Base-by-base conservation (phyloP, 1,140 invertebrate genomes). In the Callitettix versicolor region DNA sequence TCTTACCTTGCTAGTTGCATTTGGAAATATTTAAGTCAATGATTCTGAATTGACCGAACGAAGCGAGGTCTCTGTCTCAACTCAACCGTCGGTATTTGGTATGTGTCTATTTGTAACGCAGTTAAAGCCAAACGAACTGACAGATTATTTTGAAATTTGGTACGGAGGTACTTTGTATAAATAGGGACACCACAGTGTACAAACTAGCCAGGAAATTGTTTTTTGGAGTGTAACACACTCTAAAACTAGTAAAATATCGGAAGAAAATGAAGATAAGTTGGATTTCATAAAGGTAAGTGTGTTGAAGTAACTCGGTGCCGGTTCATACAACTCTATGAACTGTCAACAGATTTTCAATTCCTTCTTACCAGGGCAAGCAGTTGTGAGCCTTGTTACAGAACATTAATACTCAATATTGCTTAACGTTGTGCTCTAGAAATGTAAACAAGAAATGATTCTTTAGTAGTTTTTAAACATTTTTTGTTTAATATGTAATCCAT, bases 341-440 rank as follows among this genome's bases (percentile, higher is more conserved):
- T n/a, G n/a, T n/a, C n/a, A n/a, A n/a, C 30, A 51, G 21, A 36
- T 38, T 51, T 51, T 26, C 48, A 51, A 34, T 51, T 36, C 48
- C 36, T 38, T 44, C 2, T 3, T 36, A 30, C 9, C 2, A 38
- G 15, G 30, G 14, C 48, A 34, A 38, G 48, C 48, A 34, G 48
- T 36, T 51, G 36, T 51, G 73, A 72, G 70, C 68, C 48, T 51
- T 51, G 33, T 38, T 6, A 24, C 48, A 36, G 7, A 70, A 66
- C 70, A 70, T 73, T 75, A 75, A 74, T 71, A 73, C 70, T 71
- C 72, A 74, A 72, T 73, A 72, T 75, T 72, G 73, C 72, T 67
- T 72, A 72, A 67, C 71, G 20, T 24, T 46, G 26, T 17, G 62
- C 60, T 62, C 12, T 33, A 17, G 52, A 24, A 12, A 14, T 5